Percentiles rank a stretch among this genome's conserved stretches.
Conservation (phyloP, 2,113 vertebrate species). For the Megaceryle maxima region DNA sequence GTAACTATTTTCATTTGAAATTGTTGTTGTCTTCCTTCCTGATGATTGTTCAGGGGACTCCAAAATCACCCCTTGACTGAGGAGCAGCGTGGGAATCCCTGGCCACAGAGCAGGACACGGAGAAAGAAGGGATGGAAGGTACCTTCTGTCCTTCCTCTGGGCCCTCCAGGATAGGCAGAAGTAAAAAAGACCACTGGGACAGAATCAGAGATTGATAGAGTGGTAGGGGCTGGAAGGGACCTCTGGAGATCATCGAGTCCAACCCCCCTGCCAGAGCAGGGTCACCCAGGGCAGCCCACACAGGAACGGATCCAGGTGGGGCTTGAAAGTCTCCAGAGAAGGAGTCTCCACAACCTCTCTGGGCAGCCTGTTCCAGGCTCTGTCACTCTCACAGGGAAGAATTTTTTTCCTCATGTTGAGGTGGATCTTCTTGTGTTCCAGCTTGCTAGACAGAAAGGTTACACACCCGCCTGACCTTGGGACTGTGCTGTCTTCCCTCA, state of each 20-base stretch:
- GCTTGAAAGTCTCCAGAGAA: no score
- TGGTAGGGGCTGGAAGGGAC: no score
- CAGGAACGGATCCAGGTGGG: no score
- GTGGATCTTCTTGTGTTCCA: no score
- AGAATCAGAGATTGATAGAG: neutral
- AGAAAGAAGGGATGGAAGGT: neutral
- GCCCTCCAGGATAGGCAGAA: neutral
- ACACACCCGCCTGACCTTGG: accelerated
- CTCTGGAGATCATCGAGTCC: no score
- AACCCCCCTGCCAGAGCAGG: no score
- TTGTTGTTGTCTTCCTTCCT: neutral
- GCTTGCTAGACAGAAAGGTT: neutral
- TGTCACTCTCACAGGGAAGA: no score
- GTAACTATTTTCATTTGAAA: neutral
- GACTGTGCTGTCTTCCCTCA: accelerated
- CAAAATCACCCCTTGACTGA: neutral
- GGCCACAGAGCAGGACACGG: neutral
- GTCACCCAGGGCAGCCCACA: no score
- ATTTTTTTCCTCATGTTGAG: no score
- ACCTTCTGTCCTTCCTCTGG: neutral
- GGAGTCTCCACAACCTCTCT: no score
- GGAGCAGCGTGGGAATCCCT: neutral
- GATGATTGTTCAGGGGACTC: neutral
- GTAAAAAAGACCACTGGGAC: accelerated
- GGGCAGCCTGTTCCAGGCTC: no score